A percentile compares a stretch with the other conserved stretches of the same genome.
Evolutionary conservation across 2,113 vertebrate species (phyloP).

Genomic region (Alligator mississippiensis): DNA sequence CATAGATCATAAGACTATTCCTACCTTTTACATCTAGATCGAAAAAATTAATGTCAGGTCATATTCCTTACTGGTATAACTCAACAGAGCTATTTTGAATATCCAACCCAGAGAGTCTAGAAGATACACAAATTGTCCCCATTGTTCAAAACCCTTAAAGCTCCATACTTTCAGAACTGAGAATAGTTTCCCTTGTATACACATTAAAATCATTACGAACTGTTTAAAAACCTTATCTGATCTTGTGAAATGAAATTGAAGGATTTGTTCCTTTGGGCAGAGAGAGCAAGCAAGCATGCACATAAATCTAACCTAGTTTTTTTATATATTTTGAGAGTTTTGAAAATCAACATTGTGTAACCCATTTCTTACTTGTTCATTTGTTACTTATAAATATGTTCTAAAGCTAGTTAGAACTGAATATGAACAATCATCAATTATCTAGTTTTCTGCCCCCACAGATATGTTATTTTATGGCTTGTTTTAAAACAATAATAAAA

Average conservation of each 20-base stretch:
- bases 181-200: constrained; percentile 18
- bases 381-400: not conserved
- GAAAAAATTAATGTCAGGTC: not conserved
- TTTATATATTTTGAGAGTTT: not conserved
- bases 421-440: not conserved
- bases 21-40: not conserved
- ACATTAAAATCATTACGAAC: not conserved
- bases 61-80: rapidly evolving
- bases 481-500: not conserved
- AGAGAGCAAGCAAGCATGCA: not conserved
- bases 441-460: not conserved
- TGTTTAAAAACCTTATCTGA: not conserved
- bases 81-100: not conserved
- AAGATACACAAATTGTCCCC: not conserved
- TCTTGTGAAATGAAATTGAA: not conserved
- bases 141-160: constrained; percentile 10
- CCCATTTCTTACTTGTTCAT: not conserved
- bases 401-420: not conserved
- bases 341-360: constrained; percentile 49
- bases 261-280: not conserved
- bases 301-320: not conserved
- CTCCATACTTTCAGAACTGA: not conserved
- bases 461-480: not conserved
- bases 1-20: not conserved
- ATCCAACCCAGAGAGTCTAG: rapidly evolving